Base-by-base conservation (phyloP, 2,113 vertebrate genomes). In the Pandion haliaetus region DNA sequence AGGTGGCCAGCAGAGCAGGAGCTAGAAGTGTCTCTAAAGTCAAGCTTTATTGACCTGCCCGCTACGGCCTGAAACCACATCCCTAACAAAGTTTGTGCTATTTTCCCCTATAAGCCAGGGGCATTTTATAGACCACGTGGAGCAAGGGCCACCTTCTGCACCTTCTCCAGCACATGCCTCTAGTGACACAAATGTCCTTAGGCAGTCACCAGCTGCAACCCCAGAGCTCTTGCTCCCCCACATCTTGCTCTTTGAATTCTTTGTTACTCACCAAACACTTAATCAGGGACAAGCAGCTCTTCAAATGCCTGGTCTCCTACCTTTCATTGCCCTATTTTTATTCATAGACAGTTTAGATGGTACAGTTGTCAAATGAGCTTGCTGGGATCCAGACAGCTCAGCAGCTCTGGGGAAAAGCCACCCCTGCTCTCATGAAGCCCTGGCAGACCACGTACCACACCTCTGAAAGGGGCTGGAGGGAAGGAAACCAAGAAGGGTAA, bases 91-190 rank as follows among this genome's bases (percentile, higher is more conserved):
- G 12, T 42, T 47, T 57, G 62, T 21, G 14, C 67, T 52, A 10
- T 2, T 3, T 12, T n/a, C 5, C 36, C 36, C 10, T 59, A 6
- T 8, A 47, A 57, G 32, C 47, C 90, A 85, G 24, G 21, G 17
- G 6, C 8, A 47, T 63, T 82, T 55, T 10, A 44, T 2, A 55
- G 32, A 38, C 9, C 47, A 29, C 14, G 24, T 29, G 9, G 36
- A 93, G 57, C 50, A 50, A 71, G 49, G 29, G n/a, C 15, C 59
- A 73, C 54, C 72, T 79, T 34, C 65, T 58, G 29, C 55, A 69
- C 5, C 29, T 57, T 59, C 62, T 57, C 36, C 34, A 86, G 72
- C 42, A 12, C 0, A 0, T 52, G 18, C 11, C n/a, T 45, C 63
- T 42, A 42, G 29, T 63, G 57, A 59, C 29, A 70, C 25, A 69